Evolutionary conservation across 2,113 vertebrate genomes (phyloP), one percentile per base, ranked within the genome.

Genomic region (Erpornis zantholeuca): DNA sequence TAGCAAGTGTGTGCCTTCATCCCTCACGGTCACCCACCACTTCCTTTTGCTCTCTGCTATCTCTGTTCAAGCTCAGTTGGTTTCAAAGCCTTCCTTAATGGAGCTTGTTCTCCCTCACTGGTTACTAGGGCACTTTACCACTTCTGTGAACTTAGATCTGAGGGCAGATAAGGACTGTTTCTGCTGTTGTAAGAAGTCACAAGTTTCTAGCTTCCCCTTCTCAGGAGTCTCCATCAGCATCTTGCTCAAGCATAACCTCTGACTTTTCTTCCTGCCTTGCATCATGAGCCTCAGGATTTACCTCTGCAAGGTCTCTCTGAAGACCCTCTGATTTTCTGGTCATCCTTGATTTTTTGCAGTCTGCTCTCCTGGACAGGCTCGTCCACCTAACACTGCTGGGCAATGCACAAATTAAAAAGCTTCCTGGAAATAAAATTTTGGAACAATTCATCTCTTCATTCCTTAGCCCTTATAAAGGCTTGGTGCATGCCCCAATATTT

Each of bases 81-180:
- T 73, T 95, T 96, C 61, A 66, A 89, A 85, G n/a, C 57, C 53
- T 94, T 70, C 52, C 69, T 68, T 78, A 63, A 68, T 29, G 28
- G 76, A 86, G 63, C 40, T 80, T 72, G 4, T 61, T 80, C 27
- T 76, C 44, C n/a, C 19, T 70, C 35, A 4, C 9, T 82, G 35
- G 4, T 84, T 82, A 13, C 44, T 90, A 64, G 44, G 35, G 60
- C 33, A 40, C 29, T 88, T 88, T 23, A 75, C 61, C 33, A 66
- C 44, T 79, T 68, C 60, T 68, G 15, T 91, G 59, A 89, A 64
- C 53, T 78, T 44, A 42, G 33, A n/a, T 66, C 33, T 70, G 44
- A 80, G 47, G 21, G 33, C 18, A 38, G 56, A 63, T 38, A 24
- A 78, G 33, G 61, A 35, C 9, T 3, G 0, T 64, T 78, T 79